phyloP scores from a whole-genome alignment of 2,888 invertebrate species.

The Slavum lentiscoides region DNA sequence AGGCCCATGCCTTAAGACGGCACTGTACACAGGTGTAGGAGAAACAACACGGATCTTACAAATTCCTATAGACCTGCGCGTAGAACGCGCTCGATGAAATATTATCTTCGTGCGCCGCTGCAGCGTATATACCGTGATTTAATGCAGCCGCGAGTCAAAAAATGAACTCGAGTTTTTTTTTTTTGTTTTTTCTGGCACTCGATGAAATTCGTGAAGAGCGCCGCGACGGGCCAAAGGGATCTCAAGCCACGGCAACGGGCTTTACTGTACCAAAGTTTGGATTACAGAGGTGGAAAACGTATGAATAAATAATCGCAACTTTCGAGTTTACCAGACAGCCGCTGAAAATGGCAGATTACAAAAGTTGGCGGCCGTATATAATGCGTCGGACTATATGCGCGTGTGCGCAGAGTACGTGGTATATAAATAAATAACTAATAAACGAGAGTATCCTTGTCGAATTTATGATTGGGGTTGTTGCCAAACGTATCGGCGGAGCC shows the following conservation, averaged over 20 bases:
- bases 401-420: neutral
- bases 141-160: too few species aligned
- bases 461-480: neutral
- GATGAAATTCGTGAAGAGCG: neutral
- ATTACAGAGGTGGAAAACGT: neutral
- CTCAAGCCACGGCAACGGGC: neutral
- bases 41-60: too few species aligned
- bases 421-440: conserved; percentile 13
- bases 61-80: too few species aligned
- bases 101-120: too few species aligned
- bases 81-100: too few species aligned
- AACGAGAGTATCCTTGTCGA: conserved; percentile 4
- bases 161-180: neutral
- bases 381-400: neutral
- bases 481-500: neutral
- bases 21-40: too few species aligned
- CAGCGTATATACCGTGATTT: too few species aligned
- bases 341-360: neutral
- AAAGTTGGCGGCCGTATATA: conserved; percentile 14
- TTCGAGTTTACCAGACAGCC: conserved; percentile 2
- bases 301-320: conserved; percentile 26
- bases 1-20: too few species aligned
- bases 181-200: neutral
- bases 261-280: neutral
- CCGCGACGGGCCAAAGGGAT: neutral